These are phyloP conservation scores for Neoascia interrupta DNA, from an alignment of 2,888 invertebrate species.

Conservation along the genomic window DNA sequence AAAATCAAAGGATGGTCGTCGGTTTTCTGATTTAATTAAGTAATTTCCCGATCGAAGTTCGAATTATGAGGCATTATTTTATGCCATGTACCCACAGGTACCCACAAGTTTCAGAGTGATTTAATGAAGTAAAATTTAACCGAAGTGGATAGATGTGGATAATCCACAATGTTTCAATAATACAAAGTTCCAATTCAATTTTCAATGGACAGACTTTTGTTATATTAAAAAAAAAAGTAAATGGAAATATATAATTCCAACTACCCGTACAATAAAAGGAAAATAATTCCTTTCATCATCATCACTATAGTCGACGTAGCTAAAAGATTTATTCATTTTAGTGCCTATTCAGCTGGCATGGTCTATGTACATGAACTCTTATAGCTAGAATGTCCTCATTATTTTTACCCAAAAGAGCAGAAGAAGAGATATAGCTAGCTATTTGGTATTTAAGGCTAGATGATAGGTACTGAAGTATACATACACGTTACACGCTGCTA, in stretches of 20 bases:
- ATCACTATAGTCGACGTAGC: neutral
- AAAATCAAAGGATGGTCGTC: constrained; percentile 20
- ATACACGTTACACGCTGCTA: no score
- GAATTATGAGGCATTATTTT: no score
- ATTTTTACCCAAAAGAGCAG: constrained; percentile 21
- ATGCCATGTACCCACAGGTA: no score
- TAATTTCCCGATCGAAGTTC: constrained; percentile 19
- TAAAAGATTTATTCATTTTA: constrained; percentile 35
- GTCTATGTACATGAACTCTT: neutral
- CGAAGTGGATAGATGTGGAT: neutral
- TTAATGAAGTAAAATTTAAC: neutral
- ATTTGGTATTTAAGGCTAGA: constrained; percentile 42
- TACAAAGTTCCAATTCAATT: neutral
- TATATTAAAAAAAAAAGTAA: neutral
- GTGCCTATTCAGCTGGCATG: constrained; percentile 36
- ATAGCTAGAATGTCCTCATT: constrained; percentile 25
- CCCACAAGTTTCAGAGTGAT: no score
- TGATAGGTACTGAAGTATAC: no score
- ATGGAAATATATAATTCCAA: constrained; percentile 34
- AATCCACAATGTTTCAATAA: no score
- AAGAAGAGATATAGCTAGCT: constrained; percentile 25
- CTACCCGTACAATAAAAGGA: constrained; percentile 34
- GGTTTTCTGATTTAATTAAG: constrained; percentile 37
- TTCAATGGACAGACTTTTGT: neutral
- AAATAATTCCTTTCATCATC: neutral